Percentiles rank a stretch among this genome's conserved stretches.
These are phyloP conservation scores for Tachycineta bicolor DNA, from an alignment of 2,113 vertebrate species.

Conservation along the genomic window DNA sequence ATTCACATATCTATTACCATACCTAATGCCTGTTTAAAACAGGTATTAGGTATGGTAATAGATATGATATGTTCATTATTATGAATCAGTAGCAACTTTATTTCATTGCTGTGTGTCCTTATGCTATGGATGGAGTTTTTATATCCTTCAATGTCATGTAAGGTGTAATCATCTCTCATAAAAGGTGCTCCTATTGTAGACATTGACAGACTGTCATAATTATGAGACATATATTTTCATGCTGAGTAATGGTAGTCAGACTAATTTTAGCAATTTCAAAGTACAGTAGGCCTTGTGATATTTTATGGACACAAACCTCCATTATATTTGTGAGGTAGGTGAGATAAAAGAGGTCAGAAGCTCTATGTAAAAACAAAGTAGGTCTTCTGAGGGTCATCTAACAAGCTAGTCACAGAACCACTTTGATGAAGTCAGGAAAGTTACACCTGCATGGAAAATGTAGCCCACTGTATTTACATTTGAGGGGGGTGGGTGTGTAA, in stretches of 20 bases:
- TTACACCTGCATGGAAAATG: background rate
- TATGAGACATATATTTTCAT: background rate
- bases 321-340: background rate
- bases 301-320: background rate
- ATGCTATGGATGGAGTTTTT: background rate
- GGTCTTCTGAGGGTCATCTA: background rate
- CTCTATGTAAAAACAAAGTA: background rate
- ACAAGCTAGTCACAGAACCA: background rate
- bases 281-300: background rate
- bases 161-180: background rate
- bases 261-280: background rate
- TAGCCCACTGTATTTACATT: background rate
- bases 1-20: background rate
- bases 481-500: background rate
- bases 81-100: background rate
- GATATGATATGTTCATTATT: background rate
- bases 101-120: background rate
- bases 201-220: background rate
- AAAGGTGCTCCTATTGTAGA: background rate
- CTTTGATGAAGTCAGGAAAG: background rate
- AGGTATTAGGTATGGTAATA: too few relatives aligned
- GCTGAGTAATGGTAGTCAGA: background rate
- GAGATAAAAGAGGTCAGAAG: background rate
- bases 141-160: background rate
- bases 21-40: background rate